Evolutionary conservation across 2,797 vertebrate species (phyloP).

Genomic region (Rhynchonycteris naso): DNA sequence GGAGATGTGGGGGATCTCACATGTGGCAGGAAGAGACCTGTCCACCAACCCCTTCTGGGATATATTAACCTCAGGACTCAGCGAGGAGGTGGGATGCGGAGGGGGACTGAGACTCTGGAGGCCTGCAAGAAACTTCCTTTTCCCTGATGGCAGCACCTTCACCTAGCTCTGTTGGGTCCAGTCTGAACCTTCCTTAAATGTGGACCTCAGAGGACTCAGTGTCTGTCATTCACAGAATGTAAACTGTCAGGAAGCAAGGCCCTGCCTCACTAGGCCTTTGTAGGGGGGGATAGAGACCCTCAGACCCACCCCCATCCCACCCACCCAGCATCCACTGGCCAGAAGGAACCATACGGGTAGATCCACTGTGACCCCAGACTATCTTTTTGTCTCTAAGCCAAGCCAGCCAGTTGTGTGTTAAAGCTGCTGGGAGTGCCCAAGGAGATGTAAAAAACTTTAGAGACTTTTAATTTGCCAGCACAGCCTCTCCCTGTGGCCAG

Average conservation of each 20-base stretch:
- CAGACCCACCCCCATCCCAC: not conserved
- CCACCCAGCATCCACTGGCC: not conserved
- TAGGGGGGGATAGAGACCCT: not conserved
- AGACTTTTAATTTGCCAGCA: constrained; percentile 89
- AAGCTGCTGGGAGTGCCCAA: constrained; percentile 81
- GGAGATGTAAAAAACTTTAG: constrained; percentile 86
- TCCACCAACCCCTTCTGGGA: not conserved
- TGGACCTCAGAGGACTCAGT: not conserved
- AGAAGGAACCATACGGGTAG: not conserved
- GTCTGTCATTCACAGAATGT: not conserved
- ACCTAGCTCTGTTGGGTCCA: not conserved
- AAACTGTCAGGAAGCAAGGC: not conserved
- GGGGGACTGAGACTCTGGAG: not conserved
- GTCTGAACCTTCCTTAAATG: not conserved
- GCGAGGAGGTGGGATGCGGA: too few species aligned
- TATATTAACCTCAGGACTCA: not conserved
- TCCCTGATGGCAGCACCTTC: not conserved
- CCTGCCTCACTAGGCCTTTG: not conserved
- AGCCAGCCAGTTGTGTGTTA: constrained; percentile 18
- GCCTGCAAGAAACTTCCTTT: not conserved
- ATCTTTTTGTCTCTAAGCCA: constrained; percentile 54
- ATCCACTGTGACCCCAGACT: not conserved
- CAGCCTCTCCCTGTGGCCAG: constrained; percentile 86
- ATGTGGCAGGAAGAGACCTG: not conserved
- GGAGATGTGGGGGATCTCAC: not conserved